Conservation (phyloP, 2,888 invertebrate species). For the Eledona agricola region DNA sequence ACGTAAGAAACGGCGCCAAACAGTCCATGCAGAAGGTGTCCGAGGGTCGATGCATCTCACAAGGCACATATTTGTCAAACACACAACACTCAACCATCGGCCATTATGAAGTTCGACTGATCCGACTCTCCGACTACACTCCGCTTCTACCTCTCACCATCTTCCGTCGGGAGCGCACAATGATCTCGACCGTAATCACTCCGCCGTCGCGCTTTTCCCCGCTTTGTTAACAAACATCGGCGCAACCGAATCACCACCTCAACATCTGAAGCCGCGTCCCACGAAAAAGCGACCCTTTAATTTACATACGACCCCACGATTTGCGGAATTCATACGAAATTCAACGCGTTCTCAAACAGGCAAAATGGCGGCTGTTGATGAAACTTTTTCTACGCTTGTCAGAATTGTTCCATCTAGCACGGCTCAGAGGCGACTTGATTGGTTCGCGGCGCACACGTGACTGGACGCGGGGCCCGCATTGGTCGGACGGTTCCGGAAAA, state of each 20-base stretch:
- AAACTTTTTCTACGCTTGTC: constrained; percentile 96
- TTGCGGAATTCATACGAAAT: constrained; percentile 78
- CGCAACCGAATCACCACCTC: constrained; percentile 56
- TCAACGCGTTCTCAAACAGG: constrained; percentile 80
- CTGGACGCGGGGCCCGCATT: constrained; percentile 54
- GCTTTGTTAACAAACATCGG: constrained; percentile 61
- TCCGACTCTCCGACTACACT: constrained; percentile 69
- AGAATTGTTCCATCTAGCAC: constrained; percentile 73
- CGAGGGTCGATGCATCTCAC: constrained; percentile 76
- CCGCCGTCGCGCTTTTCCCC: constrained; percentile 69
- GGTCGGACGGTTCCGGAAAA: constrained; percentile 60
- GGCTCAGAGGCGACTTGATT: constrained; percentile 60
- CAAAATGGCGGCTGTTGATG: constrained; percentile 97
- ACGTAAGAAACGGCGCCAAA: constrained; percentile 63
- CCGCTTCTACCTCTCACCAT: constrained; percentile 74
- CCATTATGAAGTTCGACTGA: constrained; percentile 80
- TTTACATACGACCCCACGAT: constrained; percentile 67
- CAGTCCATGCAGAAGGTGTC: constrained; percentile 74
- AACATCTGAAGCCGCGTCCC: constrained; percentile 57
- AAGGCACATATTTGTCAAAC: constrained; percentile 78
- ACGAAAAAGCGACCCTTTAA: constrained; percentile 60
- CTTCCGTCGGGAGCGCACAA: constrained; percentile 78
- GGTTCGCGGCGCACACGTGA: constrained; percentile 65
- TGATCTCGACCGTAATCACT: constrained; percentile 75
- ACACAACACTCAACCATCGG: constrained; percentile 78